Percentiles rank a stretch among this genome's conserved stretches.
phyloP scores from a whole-genome alignment of 2,888 invertebrate species.

The Tachystola acroxantha region DNA sequence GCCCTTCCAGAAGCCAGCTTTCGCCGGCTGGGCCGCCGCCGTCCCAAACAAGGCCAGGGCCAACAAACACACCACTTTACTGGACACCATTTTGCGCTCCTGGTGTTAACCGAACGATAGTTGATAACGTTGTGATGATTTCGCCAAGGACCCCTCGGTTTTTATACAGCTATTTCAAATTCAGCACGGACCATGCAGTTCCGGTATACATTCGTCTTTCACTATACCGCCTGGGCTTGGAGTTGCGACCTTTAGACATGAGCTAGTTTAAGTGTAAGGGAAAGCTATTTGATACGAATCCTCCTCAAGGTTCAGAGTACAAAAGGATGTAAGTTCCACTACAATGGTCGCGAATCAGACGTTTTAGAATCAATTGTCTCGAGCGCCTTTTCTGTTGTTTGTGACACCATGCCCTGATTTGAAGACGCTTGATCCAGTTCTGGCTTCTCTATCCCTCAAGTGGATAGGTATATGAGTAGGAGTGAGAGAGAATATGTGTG shows the following conservation, averaged over 20 bases:
- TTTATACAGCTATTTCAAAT: slow-evolving; percentile 79
- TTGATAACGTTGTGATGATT: slow-evolving; percentile 68
- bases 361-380: slow-evolving; percentile 41
- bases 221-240: slow-evolving; percentile 43
- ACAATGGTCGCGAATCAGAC: slow-evolving; percentile 28
- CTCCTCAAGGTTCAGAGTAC: slow-evolving; percentile 32
- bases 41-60: slow-evolving; percentile 77
- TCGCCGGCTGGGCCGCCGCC: slow-evolving; percentile 79
- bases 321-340: slow-evolving; percentile 55
- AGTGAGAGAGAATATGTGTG: slow-evolving; percentile 34
- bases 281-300: slow-evolving; percentile 75
- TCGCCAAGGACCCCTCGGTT: slow-evolving; percentile 64
- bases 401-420: slow-evolving; percentile 74
- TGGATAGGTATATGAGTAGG: slow-evolving; percentile 20
- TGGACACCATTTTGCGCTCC: slow-evolving; percentile 61
- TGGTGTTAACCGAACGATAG: slow-evolving; percentile 63
- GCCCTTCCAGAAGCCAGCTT: slow-evolving; percentile 83
- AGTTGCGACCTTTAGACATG: slow-evolving; percentile 57
- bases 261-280: slow-evolving; percentile 59
- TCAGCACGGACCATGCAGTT: slow-evolving; percentile 65
- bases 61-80: slow-evolving; percentile 68
- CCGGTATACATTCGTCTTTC: slow-evolving; percentile 69
- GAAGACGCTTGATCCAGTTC: slow-evolving; percentile 52
- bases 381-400: slow-evolving; percentile 72
- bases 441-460: slow-evolving; percentile 29